These are phyloP conservation scores for Neodiprion lecontei DNA, from an alignment of 1,140 invertebrate genomes.

Conservation along the genomic window DNA sequence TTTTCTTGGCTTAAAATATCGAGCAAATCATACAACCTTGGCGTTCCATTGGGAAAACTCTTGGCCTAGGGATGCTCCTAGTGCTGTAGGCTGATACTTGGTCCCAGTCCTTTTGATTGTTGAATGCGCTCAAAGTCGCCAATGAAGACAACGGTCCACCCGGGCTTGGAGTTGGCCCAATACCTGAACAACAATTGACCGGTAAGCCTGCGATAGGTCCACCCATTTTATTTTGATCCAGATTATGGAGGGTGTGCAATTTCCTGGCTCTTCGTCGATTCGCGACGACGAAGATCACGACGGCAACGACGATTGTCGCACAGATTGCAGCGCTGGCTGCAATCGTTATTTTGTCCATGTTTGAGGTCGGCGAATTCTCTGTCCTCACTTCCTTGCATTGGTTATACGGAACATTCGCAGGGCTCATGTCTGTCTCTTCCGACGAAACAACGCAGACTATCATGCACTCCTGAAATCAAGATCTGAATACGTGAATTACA, in stretches of 20 bases:
- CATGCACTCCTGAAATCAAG: conserved; percentile 79
- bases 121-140: conserved; percentile 80
- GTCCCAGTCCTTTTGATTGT: conserved; percentile 90
- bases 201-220: conserved; percentile 73
- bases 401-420: conserved; percentile 82
- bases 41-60: conserved; percentile 79
- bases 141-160: conserved; percentile 81
- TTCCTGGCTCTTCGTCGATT: conserved; percentile 77
- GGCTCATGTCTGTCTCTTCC: conserved; percentile 84
- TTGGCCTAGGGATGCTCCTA: conserved; percentile 83
- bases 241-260: conserved; percentile 74
- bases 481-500: conserved; percentile 23
- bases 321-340: conserved; percentile 92
- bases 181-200: conserved; percentile 76
- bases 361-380: conserved; percentile 78
- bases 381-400: conserved; percentile 91
- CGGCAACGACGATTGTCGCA: conserved; percentile 88
- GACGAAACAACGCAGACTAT: conserved; percentile 90
- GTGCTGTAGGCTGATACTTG: conserved; percentile 91
- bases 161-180: conserved; percentile 75
- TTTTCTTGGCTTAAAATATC: too few species aligned
- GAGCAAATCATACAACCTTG: conserved; percentile 53
- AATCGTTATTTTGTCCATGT: conserved; percentile 95
- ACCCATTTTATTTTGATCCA: conserved; percentile 69
- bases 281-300: conserved; percentile 86